Evolutionary conservation across 2,113 vertebrate genomes (phyloP).

Genomic region (Hypomesus transpacificus): DNA sequence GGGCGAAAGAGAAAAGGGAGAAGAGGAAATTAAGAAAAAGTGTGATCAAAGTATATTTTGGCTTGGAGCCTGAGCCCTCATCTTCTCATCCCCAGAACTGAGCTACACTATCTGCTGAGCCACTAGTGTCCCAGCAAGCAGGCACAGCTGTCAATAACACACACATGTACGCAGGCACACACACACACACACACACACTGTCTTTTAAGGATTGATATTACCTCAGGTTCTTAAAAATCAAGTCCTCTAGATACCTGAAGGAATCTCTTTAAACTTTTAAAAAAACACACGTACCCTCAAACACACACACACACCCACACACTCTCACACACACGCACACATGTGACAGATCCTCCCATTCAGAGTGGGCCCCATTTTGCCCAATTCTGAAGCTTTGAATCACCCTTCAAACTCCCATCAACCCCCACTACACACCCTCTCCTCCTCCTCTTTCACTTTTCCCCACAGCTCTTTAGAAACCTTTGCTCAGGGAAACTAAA

Average conservation of each 20-base stretch:
- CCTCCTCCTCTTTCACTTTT: neutral
- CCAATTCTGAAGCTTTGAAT: neutral
- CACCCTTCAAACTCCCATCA: neutral
- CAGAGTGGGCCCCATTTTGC: neutral
- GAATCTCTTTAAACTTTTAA: neutral
- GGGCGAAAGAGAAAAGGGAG: neutral
- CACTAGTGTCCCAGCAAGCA: neutral
- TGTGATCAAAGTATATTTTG: slow-evolving; percentile 6
- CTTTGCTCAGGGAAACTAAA: slow-evolving; percentile 67
- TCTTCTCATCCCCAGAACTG: slow-evolving; percentile 5
- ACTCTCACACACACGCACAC: neutral
- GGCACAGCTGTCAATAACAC: slow-evolving; percentile 1
- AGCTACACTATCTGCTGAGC: neutral
- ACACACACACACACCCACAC: neutral
- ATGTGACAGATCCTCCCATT: neutral
- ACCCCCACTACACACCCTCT: neutral
- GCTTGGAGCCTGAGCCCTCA: neutral
- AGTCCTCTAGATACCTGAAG: neutral
- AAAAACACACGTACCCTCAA: neutral
- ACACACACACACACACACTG: neutral
- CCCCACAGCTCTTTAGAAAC: slow-evolving; percentile 44
- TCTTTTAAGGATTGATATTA: neutral
- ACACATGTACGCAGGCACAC: neutral
- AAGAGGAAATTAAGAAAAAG: neutral
- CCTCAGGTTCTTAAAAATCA: neutral